phyloP scores from a whole-genome alignment of 1,140 invertebrate genomes.

The Delia radicum region DNA sequence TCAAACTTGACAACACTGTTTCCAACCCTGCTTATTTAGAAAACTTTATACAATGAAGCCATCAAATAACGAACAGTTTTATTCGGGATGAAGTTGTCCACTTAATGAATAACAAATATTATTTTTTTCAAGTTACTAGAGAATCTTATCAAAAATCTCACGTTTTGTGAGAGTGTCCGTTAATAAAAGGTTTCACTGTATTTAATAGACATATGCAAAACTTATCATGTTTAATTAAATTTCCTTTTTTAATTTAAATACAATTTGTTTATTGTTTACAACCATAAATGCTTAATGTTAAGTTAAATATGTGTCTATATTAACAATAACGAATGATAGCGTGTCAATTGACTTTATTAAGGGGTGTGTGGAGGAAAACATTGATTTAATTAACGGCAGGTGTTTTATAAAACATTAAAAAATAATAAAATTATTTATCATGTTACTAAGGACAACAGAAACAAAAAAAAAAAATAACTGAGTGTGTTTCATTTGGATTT shows the following conservation, averaged over 20 bases:
- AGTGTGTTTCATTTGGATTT: too few species aligned
- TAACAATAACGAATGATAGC: background rate
- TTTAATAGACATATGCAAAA: background rate
- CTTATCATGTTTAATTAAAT: background rate
- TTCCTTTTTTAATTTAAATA: background rate
- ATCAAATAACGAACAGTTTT: too few species aligned
- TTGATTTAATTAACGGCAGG: conserved; percentile 18
- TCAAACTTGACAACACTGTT: too few species aligned
- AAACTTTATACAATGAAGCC: too few species aligned
- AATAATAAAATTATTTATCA: background rate
- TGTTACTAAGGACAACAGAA: background rate
- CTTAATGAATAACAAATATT: too few species aligned
- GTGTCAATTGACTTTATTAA: background rate
- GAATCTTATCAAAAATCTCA: too few species aligned
- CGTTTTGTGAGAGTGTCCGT: too few species aligned
- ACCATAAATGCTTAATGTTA: background rate
- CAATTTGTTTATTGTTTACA: background rate
- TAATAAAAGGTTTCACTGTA: too few species aligned
- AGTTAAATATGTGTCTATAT: too few species aligned
- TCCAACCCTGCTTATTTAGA: too few species aligned
- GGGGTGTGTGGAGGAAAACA: background rate
- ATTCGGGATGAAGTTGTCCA: too few species aligned
- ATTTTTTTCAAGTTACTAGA: too few species aligned
- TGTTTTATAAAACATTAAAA: background rate
- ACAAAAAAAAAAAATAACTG: background rate